These are phyloP conservation scores for Chrysina gloriosa DNA, from an alignment of 2,888 invertebrate species.

Conservation along the genomic window DNA sequence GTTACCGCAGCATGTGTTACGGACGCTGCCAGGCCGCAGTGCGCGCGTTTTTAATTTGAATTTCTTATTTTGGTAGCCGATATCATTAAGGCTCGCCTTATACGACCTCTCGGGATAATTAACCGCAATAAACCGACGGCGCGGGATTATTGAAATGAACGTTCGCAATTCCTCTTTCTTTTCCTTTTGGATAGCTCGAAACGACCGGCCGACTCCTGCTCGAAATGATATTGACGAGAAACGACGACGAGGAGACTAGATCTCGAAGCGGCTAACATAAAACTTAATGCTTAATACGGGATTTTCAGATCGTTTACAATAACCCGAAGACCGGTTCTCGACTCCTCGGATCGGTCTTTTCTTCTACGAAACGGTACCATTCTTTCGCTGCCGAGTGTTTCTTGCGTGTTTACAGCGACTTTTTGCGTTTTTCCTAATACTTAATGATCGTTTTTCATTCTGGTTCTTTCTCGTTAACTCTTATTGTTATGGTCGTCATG, in stretches of 20 bases:
- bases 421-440: constrained; percentile 8
- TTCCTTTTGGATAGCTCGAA: background rate
- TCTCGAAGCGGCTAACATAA: background rate
- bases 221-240: background rate
- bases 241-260: background rate
- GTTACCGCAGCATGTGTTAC: constrained; percentile 32
- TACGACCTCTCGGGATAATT: constrained; percentile 25
- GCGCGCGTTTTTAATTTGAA: constrained; percentile 32
- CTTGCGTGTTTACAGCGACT: background rate
- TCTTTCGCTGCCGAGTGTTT: background rate
- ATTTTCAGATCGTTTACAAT: background rate
- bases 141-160: constrained; percentile 18
- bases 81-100: constrained; percentile 32
- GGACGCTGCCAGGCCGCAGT: background rate
- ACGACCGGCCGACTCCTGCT: background rate
- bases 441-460: background rate
- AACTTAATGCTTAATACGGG: constrained; percentile 8
- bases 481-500: constrained; percentile 3
- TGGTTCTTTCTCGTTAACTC: background rate
- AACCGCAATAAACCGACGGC: constrained; percentile 21
- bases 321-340: background rate
- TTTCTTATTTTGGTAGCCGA: constrained; percentile 36
- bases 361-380: constrained; percentile 10
- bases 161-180: constrained; percentile 5
- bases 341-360: background rate